Evolutionary conservation across 2,888 invertebrate species (phyloP).

Genomic region (Cantharis nigra): DNA sequence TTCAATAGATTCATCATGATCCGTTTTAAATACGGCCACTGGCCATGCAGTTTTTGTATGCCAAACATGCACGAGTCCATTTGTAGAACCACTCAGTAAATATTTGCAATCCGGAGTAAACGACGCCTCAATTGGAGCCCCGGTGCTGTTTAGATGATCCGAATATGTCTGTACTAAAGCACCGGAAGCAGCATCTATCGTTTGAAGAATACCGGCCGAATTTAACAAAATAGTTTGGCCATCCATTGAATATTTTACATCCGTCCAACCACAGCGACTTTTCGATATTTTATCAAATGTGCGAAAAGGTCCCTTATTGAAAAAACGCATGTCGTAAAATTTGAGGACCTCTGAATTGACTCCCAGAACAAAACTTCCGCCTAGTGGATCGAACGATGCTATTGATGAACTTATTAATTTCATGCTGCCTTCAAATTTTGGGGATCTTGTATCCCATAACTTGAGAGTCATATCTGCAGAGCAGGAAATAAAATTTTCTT

Average conservation of each 20-base stretch:
- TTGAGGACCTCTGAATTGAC: conserved; percentile 98
- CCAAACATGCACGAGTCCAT: conserved; percentile 97
- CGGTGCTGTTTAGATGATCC: conserved; percentile 90
- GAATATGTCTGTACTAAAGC: conserved; percentile 91
- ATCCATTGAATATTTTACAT: conserved; percentile 95
- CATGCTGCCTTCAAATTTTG: conserved; percentile 98
- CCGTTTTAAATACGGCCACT: conserved; percentile 86
- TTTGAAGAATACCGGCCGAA: conserved; percentile 92
- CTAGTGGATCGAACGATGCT: conserved; percentile 98
- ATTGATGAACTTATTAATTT: conserved; percentile 94
- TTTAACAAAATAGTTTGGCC: conserved; percentile 97
- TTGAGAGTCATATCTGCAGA: conserved; percentile 96
- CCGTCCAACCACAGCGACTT: conserved; percentile 98
- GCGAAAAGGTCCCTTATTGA: conserved; percentile 97
- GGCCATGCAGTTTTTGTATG: conserved; percentile 95
- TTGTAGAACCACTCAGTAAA: conserved; percentile 96
- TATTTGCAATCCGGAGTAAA: conserved; percentile 99
- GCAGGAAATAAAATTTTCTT: conserved; percentile 97
- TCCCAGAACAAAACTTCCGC: conserved; percentile 95
- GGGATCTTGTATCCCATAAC: conserved; percentile 96
- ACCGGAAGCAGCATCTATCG: conserved; percentile 98
- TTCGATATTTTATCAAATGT: conserved; percentile 94
- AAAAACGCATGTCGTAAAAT: conserved; percentile 94
- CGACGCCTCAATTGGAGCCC: conserved; percentile 94
- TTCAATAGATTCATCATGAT: conserved; percentile 95